Evolutionary conservation across 2,113 vertebrate species (phyloP).

Genomic region (Otis tarda): DNA sequence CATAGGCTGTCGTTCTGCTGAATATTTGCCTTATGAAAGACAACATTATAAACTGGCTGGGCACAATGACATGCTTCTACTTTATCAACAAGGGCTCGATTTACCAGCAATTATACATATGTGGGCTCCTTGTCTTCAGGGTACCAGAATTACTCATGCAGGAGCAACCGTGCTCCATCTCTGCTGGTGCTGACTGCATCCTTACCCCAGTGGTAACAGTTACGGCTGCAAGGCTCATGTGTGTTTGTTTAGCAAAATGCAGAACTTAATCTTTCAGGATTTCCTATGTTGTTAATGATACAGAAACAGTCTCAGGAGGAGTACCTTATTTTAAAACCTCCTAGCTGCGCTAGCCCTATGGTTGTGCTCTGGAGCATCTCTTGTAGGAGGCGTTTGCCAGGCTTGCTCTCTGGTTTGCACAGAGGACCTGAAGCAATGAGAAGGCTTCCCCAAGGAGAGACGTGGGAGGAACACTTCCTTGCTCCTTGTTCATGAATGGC

Average conservation of each 20-base stretch:
- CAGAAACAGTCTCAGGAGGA: neutral
- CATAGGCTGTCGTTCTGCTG: neutral
- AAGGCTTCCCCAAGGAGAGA: neutral
- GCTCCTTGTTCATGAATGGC: neutral
- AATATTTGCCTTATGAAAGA: constrained; percentile 32
- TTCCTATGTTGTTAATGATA: constrained; percentile 10
- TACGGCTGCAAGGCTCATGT: neutral
- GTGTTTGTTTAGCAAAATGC: constrained; percentile 3
- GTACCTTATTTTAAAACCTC: neutral
- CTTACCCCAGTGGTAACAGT: neutral
- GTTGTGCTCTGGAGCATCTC: neutral
- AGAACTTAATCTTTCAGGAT: constrained; percentile 13
- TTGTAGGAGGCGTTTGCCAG: neutral
- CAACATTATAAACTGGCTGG: constrained; percentile 51
- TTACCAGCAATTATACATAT: constrained; percentile 23
- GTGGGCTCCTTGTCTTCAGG: neutral
- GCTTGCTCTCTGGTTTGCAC: neutral
- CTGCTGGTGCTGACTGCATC: neutral
- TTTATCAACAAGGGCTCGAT: constrained; percentile 56
- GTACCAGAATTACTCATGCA: neutral
- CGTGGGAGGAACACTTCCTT: neutral
- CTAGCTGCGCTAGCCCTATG: neutral
- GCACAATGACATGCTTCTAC: constrained; percentile 35
- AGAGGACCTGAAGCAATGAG: neutral
- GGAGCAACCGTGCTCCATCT: neutral